phyloP scores from a whole-genome alignment of 2,888 invertebrate genomes.

The Caenorhabditis doughertyi region DNA sequence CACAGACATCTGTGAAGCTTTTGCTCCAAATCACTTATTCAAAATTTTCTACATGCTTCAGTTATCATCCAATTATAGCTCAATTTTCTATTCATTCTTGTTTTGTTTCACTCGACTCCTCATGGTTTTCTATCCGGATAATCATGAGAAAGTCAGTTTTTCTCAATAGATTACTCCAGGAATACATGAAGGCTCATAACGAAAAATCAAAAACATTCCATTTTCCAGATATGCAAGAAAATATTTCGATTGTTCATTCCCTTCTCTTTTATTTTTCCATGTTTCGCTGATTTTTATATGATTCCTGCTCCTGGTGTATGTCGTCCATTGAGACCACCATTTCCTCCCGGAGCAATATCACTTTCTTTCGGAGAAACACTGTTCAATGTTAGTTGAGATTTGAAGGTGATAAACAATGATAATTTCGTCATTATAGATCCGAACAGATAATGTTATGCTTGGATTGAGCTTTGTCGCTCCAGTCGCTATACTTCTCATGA shows the following conservation, averaged over 20 bases:
- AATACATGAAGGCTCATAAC: no score
- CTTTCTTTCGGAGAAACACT: slow-evolving; percentile 1
- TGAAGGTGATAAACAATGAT: neutral
- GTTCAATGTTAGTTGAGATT: slow-evolving; percentile 11
- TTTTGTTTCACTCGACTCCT: slow-evolving; percentile 34
- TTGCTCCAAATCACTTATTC: slow-evolving; percentile 22
- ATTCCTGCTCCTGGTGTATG: slow-evolving; percentile 30
- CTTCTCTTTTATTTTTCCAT: slow-evolving; percentile 15
- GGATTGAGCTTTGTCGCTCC: slow-evolving; percentile 30
- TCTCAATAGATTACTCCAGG: no score
- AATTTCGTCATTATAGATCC: slow-evolving; percentile 4
- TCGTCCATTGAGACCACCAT: slow-evolving; percentile 6
- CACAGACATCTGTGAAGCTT: slow-evolving; percentile 9
- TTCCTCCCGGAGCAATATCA: neutral
- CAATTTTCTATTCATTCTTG: slow-evolving; percentile 25
- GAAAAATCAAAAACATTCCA: neutral
- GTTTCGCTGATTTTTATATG: slow-evolving; percentile 36
- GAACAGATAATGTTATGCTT: slow-evolving; percentile 32
- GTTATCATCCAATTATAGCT: slow-evolving; percentile 16
- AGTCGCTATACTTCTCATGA: slow-evolving; percentile 3
- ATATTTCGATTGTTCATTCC: slow-evolving; percentile 13
- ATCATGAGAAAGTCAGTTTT: slow-evolving; percentile 5
- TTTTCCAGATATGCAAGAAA: slow-evolving; percentile 10
- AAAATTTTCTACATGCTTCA: slow-evolving; percentile 32
- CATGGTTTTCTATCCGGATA: slow-evolving; percentile 8